These are phyloP conservation scores for Fragum whitleyi DNA, from an alignment of 2,888 invertebrate genomes.

Conservation along the genomic window DNA sequence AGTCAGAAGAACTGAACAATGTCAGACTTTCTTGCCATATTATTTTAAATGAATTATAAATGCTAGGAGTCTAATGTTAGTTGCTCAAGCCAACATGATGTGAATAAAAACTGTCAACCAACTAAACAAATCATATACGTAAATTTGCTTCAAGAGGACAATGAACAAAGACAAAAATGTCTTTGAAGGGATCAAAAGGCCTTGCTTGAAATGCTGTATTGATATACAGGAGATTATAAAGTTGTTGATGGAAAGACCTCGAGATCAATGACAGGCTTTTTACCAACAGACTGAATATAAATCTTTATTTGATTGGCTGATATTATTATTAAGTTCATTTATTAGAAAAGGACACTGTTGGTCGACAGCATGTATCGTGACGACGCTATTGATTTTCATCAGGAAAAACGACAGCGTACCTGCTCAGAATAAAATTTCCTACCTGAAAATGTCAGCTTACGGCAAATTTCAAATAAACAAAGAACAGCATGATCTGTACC, in stretches of 20 bases:
- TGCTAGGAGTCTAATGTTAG: too few species aligned
- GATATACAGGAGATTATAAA: too few species aligned
- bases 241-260: not conserved
- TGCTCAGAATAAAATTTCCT: slow-evolving; percentile 14
- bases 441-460: slow-evolving; percentile 11
- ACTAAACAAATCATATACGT: too few species aligned
- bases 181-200: too few species aligned
- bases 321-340: slow-evolving; percentile 26
- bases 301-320: slow-evolving; percentile 27
- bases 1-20: too few species aligned
- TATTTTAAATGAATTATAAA: too few species aligned
- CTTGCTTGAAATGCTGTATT: too few species aligned
- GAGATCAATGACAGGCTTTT: slow-evolving; percentile 6
- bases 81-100: too few species aligned
- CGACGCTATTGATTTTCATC: slow-evolving; percentile 23
- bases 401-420: not conserved
- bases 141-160: too few species aligned
- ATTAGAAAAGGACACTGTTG: slow-evolving; percentile 18
- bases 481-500: not conserved
- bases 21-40: too few species aligned
- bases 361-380: not conserved
- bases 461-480: slow-evolving; percentile 1
- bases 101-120: too few species aligned
- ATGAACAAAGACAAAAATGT: too few species aligned
- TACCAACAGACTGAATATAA: not conserved